phyloP scores from a whole-genome alignment of 2,888 invertebrate genomes.

The Drosophila lacicola region DNA sequence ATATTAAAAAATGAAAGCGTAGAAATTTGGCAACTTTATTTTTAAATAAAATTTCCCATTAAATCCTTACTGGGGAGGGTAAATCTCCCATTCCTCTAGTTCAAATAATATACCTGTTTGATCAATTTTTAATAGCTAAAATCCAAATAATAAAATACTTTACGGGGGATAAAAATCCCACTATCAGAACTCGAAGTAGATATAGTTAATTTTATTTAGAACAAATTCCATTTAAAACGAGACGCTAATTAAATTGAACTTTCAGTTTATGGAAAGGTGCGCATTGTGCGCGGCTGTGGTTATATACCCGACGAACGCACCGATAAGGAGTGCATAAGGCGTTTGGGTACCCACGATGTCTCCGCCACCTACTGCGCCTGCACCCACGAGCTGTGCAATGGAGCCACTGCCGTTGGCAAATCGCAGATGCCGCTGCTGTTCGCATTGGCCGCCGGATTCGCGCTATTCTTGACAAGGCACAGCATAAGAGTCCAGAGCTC shows the following conservation, averaged over 20 bases:
- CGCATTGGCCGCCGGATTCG: constrained; percentile 57
- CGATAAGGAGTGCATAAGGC: constrained; percentile 88
- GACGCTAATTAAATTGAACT: constrained; percentile 25
- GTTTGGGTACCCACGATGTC: constrained; percentile 91
- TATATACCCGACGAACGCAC: constrained; percentile 88
- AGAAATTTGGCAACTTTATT: no score
- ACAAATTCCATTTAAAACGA: neutral
- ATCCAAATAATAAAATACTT: no score
- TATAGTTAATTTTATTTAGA: no score
- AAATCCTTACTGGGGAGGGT: no score
- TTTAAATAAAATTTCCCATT: no score
- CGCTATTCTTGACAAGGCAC: constrained; percentile 67
- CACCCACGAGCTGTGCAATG: constrained; percentile 91
- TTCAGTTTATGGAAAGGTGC: constrained; percentile 91
- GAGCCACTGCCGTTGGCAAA: constrained; percentile 78
- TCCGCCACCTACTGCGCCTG: constrained; percentile 92
- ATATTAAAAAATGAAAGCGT: no score
- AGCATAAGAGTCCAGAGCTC: constrained; percentile 67
- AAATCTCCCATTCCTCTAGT: no score
- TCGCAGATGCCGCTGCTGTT: constrained; percentile 67
- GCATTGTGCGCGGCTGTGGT: constrained; percentile 93
- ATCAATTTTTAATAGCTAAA: no score
- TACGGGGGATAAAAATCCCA: no score
- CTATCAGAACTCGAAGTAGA: no score
- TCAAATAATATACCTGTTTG: no score